Evolutionary conservation across 1,140 invertebrate genomes (phyloP).

Genomic region (Kradibia gibbosae): DNA sequence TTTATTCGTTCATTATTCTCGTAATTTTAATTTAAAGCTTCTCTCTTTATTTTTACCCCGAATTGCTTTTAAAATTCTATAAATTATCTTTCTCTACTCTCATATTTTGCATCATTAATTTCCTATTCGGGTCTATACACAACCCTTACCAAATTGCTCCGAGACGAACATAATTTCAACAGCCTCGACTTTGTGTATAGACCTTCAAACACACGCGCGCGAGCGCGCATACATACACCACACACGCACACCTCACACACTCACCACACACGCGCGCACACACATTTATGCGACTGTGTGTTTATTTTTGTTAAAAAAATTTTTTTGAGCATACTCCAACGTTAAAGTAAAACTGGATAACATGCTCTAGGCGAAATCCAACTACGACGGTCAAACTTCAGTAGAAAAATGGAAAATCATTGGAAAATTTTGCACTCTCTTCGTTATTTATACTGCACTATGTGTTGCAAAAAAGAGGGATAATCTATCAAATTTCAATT

Average conservation of each 20-base stretch:
- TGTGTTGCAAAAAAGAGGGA: background rate
- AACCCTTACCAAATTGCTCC: conserved; percentile 58
- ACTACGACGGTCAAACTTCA: conserved; percentile 31
- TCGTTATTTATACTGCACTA: background rate
- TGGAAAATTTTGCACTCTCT: conserved; percentile 36
- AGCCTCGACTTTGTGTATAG: conserved; percentile 57
- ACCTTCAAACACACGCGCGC: too few relatives aligned
- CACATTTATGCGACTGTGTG: conserved; percentile 51
- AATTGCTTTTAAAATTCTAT: conserved; percentile 57
- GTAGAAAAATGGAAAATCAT: conserved; percentile 29
- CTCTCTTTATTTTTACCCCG: conserved; percentile 66
- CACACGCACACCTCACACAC: background rate
- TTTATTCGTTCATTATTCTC: conserved; percentile 62
- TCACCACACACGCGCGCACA: conserved; percentile 22
- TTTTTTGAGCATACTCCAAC: conserved; percentile 42
- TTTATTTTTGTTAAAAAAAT: conserved; percentile 44
- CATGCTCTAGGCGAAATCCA: conserved; percentile 32
- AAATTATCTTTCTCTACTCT: conserved; percentile 52
- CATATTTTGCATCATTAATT: conserved; percentile 14
- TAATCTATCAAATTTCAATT: background rate
- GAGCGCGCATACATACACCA: conserved; percentile 30
- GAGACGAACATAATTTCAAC: conserved; percentile 58
- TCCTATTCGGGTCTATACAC: conserved; percentile 50
- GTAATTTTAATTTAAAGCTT: conserved; percentile 71
- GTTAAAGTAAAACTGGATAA: conserved; percentile 45